A percentile compares a stretch with the other conserved stretches of the same genome.
Conservation (phyloP, 2,888 invertebrate species). For the Heliothis peltigera region DNA sequence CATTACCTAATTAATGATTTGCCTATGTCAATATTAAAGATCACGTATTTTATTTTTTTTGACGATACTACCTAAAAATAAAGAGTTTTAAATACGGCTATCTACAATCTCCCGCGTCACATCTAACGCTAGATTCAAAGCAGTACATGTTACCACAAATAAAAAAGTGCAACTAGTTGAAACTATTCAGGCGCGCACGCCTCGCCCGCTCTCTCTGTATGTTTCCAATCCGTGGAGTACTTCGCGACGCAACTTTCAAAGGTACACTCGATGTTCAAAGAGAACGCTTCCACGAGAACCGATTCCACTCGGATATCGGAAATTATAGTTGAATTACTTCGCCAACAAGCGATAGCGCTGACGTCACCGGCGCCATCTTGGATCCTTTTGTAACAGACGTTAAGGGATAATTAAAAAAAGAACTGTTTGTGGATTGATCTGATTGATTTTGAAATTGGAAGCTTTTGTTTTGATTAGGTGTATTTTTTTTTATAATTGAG, state of each 20-base stretch:
- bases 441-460: conserved; percentile 52
- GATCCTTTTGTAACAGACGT: conserved; percentile 60
- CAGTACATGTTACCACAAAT: conserved; percentile 19
- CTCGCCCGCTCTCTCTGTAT: conserved; percentile 31
- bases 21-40: too few relatives aligned
- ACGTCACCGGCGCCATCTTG: conserved; percentile 61
- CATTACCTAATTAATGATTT: too few relatives aligned
- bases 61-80: not conserved
- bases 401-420: conserved; percentile 57
- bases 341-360: conserved; percentile 64
- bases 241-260: conserved; percentile 60
- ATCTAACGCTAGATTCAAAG: conserved; percentile 5
- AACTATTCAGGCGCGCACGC: conserved; percentile 31
- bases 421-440: conserved; percentile 38
- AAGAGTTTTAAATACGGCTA: not conserved
- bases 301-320: conserved; percentile 66
- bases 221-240: conserved; percentile 50
- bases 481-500: not conserved
- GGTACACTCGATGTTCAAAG: conserved; percentile 63
- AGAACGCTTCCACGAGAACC: conserved; percentile 59
- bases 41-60: too few relatives aligned
- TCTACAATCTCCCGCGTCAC: not conserved
- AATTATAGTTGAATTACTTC: conserved; percentile 68
- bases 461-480: conserved; percentile 26
- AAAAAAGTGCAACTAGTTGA: conserved; percentile 31